Evolutionary conservation across 2,888 invertebrate genomes (phyloP), one percentile per base, ranked within the genome.

Genomic region (Tricholauxania praeusta): DNA sequence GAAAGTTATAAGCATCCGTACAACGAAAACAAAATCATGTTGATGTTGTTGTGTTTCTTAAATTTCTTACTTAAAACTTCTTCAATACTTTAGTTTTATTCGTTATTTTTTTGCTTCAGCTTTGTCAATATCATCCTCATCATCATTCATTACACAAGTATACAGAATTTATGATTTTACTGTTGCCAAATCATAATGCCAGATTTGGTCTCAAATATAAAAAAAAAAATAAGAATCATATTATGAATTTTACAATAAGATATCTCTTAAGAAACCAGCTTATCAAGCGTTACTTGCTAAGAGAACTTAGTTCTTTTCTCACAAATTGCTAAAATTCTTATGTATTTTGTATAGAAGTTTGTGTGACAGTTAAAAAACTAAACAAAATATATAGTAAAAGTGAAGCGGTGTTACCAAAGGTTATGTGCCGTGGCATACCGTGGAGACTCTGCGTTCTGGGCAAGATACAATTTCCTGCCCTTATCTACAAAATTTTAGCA

Each of bases 1-100:
- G 83, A 83, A 83, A 83, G 83, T 83, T 83, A 80, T 49, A 47
- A 66, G 64, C 39, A 57, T 48, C 28, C 28, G 3, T 28, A 28
- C 53, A 57, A 57, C 17, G 12, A 47, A n/a, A 48, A 15, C 17
- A 70, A 72, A 53, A 47, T 49, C 47, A 72, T 62, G 32, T 52
- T 74, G 55, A 69, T 71, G 74, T 22, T 53, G 22, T 74, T 74
- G 65, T 39, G 2, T 39, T 39, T 39, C 8, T 39, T 39, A 10
- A 39, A 62, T 60, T 65, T 10, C 60, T 60, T 73, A 70, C 70
- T 73, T 64, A 22, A 71, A 71, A 52, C 66, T 19, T 48, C 17
- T 65, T 69, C 15, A 15, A 48, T 28, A 63, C 59, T 57, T 14
- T 65, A 14, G 39, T 67, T 62, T 73, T 71, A 71, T 67, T 62